Evolutionary conservation across 2,888 invertebrate species (phyloP).

Genomic region (Drosophila ezoana): DNA sequence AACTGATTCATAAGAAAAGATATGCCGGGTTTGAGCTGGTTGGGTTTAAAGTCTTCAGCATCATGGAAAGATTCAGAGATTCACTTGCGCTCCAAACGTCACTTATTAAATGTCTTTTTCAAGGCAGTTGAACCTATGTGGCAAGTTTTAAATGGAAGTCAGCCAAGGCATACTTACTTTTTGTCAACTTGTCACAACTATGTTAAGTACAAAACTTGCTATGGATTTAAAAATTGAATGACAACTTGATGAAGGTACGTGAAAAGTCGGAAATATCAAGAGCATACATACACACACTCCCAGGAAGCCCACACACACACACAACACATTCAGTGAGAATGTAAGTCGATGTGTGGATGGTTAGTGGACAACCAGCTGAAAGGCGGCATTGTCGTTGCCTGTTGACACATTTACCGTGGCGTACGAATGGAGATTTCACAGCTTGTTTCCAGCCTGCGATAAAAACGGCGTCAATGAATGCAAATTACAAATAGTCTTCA

Average conservation of each 20-base stretch:
- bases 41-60: not conserved
- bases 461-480: conserved; percentile 73
- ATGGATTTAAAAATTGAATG: conserved; percentile 81
- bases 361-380: conserved; percentile 60
- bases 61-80: not conserved
- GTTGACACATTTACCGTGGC: conserved; percentile 61
- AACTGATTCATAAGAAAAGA: no score
- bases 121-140: conserved; percentile 30
- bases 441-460: conserved; percentile 49
- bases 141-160: conserved; percentile 56
- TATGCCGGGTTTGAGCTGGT: no score
- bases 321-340: conserved; percentile 31
- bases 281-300: conserved; percentile 37
- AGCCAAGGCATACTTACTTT: conserved; percentile 62
- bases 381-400: conserved; percentile 64
- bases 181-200: conserved; percentile 80
- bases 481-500: conserved; percentile 70
- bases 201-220: conserved; percentile 79
- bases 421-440: conserved; percentile 57
- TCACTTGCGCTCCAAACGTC: not conserved
- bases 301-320: conserved; percentile 18
- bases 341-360: conserved; percentile 37
- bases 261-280: conserved; percentile 77
- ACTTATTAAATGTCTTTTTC: conserved; percentile 13
- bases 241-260: conserved; percentile 82